These are phyloP conservation scores for Aphaenogaster ashmeadi DNA, from an alignment of 1,140 invertebrate genomes.

Conservation along the genomic window DNA sequence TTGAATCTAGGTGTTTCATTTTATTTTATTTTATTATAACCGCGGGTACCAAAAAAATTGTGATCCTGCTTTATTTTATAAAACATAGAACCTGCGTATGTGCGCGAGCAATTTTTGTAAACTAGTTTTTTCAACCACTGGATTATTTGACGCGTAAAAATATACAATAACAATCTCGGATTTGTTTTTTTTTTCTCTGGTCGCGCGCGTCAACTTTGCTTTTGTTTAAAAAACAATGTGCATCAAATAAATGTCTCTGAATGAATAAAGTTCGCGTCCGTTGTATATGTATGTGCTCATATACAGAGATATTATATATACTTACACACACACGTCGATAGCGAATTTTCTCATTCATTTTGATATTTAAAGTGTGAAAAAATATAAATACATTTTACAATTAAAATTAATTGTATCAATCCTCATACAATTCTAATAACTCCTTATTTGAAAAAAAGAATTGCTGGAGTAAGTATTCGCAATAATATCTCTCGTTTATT, in stretches of 20 bases:
- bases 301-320: background rate
- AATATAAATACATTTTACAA: background rate
- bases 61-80: conserved; percentile 31
- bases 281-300: background rate
- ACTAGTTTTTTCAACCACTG: conserved; percentile 51
- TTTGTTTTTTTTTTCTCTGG: conserved; percentile 43
- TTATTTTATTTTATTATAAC: conserved; percentile 40
- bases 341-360: background rate
- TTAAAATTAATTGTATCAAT: background rate
- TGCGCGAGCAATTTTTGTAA: conserved; percentile 52
- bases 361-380: background rate
- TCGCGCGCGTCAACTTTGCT: conserved; percentile 31
- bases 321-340: background rate
- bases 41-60: conserved; percentile 7
- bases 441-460: background rate
- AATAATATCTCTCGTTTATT: conserved; percentile 57
- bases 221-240: conserved; percentile 51
- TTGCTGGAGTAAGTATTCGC: background rate
- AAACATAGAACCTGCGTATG: conserved; percentile 25
- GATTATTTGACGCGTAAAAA: conserved; percentile 58
- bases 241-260: conserved; percentile 48
- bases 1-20: conserved; percentile 16
- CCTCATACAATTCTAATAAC: background rate
- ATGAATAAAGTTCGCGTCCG: background rate
- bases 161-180: conserved; percentile 63